Evolutionary conservation across 2,888 invertebrate genomes (phyloP).

Genomic region (Eristalis intricaria): DNA sequence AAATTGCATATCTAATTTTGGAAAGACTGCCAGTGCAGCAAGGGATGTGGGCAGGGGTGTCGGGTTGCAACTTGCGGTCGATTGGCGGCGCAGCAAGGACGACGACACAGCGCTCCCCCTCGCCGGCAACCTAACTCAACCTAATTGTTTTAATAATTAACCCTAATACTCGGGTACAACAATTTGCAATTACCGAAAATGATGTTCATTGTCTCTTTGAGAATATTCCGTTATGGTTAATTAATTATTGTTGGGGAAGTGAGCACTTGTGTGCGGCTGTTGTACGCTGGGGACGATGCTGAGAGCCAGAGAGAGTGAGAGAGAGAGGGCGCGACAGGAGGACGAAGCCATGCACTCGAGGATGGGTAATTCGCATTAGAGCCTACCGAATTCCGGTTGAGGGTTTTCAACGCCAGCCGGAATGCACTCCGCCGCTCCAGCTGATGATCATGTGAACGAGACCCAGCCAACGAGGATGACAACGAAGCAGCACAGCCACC

Average conservation of each 20-base stretch:
- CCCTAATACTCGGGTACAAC: slow-evolving; percentile 75
- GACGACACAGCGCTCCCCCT: slow-evolving; percentile 16
- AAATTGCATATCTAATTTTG: slow-evolving; percentile 69
- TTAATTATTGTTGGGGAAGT: slow-evolving; percentile 74
- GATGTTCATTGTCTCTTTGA: slow-evolving; percentile 75
- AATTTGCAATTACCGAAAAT: slow-evolving; percentile 75
- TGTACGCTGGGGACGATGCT: neutral
- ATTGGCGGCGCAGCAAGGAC: slow-evolving; percentile 10
- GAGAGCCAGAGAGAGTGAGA: neutral
- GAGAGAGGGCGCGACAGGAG: neutral
- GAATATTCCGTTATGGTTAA: slow-evolving; percentile 75
- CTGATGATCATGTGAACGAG: neutral
- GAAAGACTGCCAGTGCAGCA: slow-evolving; percentile 34
- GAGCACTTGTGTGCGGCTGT: slow-evolving; percentile 44
- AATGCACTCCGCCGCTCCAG: slow-evolving; percentile 16
- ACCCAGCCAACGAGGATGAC: slow-evolving; percentile 29
- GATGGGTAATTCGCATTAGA: slow-evolving; percentile 63
- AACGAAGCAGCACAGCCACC: slow-evolving; percentile 25
- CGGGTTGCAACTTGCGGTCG: slow-evolving; percentile 11
- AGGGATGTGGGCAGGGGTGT: neutral
- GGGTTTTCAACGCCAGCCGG: slow-evolving; percentile 36
- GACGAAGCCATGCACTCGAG: neutral
- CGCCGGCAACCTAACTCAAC: slow-evolving; percentile 68
- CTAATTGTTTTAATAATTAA: slow-evolving; percentile 76
- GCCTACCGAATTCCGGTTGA: slow-evolving; percentile 60